A percentile compares a stretch with the other conserved stretches of the same genome.
phyloP scores from a whole-genome alignment of 2,888 invertebrate genomes.

The Carcina quercana region DNA sequence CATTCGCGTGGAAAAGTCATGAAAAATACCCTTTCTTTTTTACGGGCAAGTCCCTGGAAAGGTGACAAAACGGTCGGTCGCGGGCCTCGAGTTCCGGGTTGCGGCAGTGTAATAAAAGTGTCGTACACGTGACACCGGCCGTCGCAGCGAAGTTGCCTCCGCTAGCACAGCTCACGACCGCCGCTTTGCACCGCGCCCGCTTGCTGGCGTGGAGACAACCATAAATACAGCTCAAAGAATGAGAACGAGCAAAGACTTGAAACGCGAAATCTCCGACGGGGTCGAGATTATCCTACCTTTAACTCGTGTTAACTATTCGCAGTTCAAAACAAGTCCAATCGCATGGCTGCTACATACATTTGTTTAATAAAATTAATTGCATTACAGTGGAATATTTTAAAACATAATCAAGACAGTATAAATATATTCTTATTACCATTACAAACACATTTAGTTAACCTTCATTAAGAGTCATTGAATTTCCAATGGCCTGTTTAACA shows the following conservation, averaged over 20 bases:
- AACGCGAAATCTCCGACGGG: no score
- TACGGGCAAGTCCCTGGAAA: conserved; percentile 47
- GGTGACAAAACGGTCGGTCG: conserved; percentile 49
- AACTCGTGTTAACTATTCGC: no score
- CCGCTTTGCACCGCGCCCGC: neutral
- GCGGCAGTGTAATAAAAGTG: conserved; percentile 34
- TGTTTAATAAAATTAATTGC: no score
- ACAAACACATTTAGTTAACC: no score
- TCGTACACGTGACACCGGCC: conserved; percentile 28
- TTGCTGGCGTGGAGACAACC: conserved; percentile 2
- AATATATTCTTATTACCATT: no score
- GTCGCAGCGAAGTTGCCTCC: conserved; percentile 4
- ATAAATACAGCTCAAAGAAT: conserved; percentile 9
- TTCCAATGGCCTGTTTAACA: no score
- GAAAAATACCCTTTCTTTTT: conserved; percentile 48
- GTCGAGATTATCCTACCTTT: no score
- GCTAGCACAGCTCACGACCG: conserved; percentile 12
- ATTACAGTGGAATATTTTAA: no score
- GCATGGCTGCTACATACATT: no score
- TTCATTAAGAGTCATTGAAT: no score
- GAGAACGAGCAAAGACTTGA: neutral
- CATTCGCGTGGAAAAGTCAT: conserved; percentile 52
- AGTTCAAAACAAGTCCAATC: no score
- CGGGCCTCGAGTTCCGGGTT: conserved; percentile 25
- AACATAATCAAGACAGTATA: no score